Evolutionary conservation across 2,113 vertebrate genomes (phyloP).

Genomic region (Furnarius figulus): DNA sequence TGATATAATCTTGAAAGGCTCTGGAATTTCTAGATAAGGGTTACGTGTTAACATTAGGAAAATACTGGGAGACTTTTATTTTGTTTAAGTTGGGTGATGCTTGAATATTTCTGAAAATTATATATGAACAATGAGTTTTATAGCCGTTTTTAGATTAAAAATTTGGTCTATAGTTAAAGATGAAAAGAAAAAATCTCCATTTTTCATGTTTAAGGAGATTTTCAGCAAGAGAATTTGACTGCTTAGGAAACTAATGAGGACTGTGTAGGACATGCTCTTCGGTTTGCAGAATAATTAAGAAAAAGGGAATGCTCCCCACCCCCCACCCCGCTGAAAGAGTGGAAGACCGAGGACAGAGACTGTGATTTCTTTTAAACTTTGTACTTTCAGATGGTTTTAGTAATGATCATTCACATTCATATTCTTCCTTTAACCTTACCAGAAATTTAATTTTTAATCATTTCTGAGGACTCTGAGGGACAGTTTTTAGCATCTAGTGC

Average conservation of each 20-base stretch:
- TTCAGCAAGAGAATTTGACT: not conserved
- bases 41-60: rapidly evolving
- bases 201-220: not conserved
- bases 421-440: not conserved
- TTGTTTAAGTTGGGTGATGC: not conserved
- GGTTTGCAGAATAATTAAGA: not conserved
- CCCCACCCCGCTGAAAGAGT: not conserved
- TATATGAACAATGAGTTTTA: not conserved
- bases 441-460: not conserved
- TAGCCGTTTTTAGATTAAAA: not conserved
- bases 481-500: not conserved
- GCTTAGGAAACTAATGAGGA: not conserved
- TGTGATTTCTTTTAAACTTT: not conserved
- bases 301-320: not conserved
- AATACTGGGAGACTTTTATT: not conserved
- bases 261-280: not conserved
- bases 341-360: not conserved
- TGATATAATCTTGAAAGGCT: not conserved
- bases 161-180: not conserved
- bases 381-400: not conserved
- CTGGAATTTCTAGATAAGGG: not conserved
- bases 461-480: not conserved
- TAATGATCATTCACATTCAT: not conserved
- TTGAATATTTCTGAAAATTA: not conserved
- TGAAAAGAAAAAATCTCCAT: not conserved